Percentiles rank a stretch among this genome's conserved stretches.
Conservation (phyloP, 2,113 vertebrate species). For the Semicossyphus pulcher region DNA sequence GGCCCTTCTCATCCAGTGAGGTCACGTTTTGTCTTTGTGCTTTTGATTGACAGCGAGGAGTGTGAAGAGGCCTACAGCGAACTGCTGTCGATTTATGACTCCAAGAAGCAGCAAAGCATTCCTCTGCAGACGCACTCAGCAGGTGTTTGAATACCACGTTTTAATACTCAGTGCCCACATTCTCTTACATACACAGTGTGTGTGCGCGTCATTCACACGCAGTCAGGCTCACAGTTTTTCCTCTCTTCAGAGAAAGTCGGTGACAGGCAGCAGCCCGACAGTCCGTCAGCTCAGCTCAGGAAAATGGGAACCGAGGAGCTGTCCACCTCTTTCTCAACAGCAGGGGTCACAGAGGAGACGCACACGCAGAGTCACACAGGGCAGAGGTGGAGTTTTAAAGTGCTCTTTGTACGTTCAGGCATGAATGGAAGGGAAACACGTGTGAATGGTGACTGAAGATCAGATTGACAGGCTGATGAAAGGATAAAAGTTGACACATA, state of each 20-base stretch:
- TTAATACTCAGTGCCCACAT: constrained; percentile 10
- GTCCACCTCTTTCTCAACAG: constrained; percentile 76
- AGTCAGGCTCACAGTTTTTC: constrained; percentile 28
- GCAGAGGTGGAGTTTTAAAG: constrained; percentile 60
- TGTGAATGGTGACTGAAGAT: neutral
- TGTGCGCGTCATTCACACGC: constrained; percentile 10
- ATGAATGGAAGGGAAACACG: neutral
- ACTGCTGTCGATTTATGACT: constrained; percentile 80
- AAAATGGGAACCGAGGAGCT: constrained; percentile 67
- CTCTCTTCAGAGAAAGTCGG: constrained; percentile 45
- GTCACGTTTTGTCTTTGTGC: constrained; percentile 33
- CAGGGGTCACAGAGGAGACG: constrained; percentile 65
- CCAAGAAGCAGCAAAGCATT: constrained; percentile 61
- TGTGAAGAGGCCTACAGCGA: constrained; percentile 85
- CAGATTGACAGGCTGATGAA: neutral
- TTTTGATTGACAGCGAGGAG: constrained; percentile 84
- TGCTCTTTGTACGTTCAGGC: constrained; percentile 7
- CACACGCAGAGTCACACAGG: constrained; percentile 34
- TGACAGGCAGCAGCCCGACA: constrained; percentile 29
- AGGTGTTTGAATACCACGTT: constrained; percentile 62
- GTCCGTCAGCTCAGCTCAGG: constrained; percentile 36
- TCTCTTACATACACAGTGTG: neutral
- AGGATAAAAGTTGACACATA: neutral
- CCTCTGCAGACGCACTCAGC: constrained; percentile 54
- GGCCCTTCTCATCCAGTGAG: constrained; percentile 9